phyloP scores from a whole-genome alignment of 2,888 invertebrate genomes.

The Archips xylosteana region DNA sequence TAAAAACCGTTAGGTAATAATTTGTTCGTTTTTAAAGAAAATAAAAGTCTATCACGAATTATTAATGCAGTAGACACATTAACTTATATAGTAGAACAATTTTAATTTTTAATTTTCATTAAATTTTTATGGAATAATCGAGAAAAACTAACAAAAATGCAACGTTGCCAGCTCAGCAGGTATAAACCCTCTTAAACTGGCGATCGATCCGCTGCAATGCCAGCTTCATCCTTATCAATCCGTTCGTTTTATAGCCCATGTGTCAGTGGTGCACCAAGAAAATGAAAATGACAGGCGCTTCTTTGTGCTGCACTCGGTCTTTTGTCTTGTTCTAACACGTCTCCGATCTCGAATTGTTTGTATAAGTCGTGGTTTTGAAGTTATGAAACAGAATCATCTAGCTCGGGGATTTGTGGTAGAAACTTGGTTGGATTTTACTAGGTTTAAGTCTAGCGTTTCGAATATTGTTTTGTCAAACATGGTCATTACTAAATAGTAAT shows the following conservation, averaged over 20 bases:
- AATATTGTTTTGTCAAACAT: background rate
- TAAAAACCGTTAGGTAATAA: too few relatives aligned
- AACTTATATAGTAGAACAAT: too few relatives aligned
- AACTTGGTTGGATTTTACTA: background rate
- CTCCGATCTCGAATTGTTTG: conserved; percentile 43
- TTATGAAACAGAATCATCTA: background rate
- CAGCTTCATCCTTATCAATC: background rate
- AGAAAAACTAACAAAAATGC: too few relatives aligned
- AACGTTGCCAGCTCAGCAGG: too few relatives aligned
- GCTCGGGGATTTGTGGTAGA: background rate
- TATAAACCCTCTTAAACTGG: too few relatives aligned
- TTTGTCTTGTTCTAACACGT: conserved; percentile 50
- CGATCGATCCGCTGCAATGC: too few relatives aligned
- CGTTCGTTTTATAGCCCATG: conserved; percentile 51
- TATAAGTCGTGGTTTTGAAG: conserved; percentile 19
- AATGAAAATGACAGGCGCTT: conserved; percentile 76
- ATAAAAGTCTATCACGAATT: too few relatives aligned
- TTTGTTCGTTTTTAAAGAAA: too few relatives aligned
- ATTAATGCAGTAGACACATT: too few relatives aligned
- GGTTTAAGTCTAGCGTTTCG: background rate
- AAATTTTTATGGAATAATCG: too few relatives aligned
- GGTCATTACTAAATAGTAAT: too few relatives aligned
- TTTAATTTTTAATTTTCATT: too few relatives aligned
- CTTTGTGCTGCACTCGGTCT: conserved; percentile 61
- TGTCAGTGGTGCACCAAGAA: conserved; percentile 64